Evolutionary conservation across 1,140 invertebrate species (phyloP).

Genomic region (Bombus superbus): DNA sequence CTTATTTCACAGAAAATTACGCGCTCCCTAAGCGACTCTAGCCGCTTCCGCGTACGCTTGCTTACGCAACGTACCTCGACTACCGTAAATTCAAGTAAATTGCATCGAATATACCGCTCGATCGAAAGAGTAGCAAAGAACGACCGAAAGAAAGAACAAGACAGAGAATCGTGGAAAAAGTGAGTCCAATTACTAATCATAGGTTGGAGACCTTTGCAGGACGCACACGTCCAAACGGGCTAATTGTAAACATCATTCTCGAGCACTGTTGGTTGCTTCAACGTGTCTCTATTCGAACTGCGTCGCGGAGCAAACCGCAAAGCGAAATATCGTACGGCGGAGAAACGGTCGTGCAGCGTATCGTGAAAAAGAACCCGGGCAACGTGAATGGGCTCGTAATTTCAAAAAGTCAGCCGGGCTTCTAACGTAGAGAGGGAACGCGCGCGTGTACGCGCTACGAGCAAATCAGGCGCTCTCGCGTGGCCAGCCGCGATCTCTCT

Average conservation of each 20-base stretch:
- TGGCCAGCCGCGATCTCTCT: slow-evolving; percentile 41
- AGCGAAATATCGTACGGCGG: background rate
- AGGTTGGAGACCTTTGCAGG: background rate
- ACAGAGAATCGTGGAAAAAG: slow-evolving; percentile 1
- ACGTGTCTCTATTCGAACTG: no score
- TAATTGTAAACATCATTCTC: slow-evolving; percentile 46
- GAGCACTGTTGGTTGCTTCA: slow-evolving; percentile 23
- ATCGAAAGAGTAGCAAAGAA: background rate
- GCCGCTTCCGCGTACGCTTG: slow-evolving; percentile 37
- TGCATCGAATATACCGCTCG: slow-evolving; percentile 1
- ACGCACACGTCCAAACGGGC: background rate
- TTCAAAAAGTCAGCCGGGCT: slow-evolving; percentile 31
- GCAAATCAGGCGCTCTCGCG: slow-evolving; percentile 37
- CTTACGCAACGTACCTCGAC: slow-evolving; percentile 24
- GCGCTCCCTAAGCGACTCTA: background rate
- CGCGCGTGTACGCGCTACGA: background rate
- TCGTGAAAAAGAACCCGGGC: background rate
- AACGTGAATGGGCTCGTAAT: slow-evolving; percentile 50
- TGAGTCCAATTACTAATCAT: slow-evolving; percentile 33
- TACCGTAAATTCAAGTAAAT: slow-evolving; percentile 31
- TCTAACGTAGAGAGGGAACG: background rate
- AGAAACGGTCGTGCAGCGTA: background rate
- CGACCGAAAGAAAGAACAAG: no score
- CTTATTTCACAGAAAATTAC: slow-evolving; percentile 47
- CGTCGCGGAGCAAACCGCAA: background rate